Evolutionary conservation across 2,888 invertebrate species (phyloP).

Genomic region (Epinotia bilunana): DNA sequence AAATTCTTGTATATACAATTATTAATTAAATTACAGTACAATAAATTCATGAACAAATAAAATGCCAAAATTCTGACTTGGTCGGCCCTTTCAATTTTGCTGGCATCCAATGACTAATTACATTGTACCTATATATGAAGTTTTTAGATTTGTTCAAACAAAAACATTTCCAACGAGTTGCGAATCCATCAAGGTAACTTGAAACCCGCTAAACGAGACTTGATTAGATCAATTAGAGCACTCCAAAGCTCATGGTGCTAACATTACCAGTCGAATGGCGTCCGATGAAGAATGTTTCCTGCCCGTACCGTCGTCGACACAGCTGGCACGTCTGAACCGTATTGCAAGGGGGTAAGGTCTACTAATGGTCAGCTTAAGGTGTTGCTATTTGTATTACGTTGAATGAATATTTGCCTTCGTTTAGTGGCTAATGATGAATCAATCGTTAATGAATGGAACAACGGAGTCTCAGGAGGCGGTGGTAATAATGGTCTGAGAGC

Average conservation of each 20-base stretch:
- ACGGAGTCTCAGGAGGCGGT: slow-evolving; percentile 28
- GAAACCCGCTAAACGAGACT: not conserved
- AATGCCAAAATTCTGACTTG: too few species aligned
- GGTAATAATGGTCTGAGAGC: slow-evolving; percentile 17
- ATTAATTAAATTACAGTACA: too few species aligned
- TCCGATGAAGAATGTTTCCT: slow-evolving; percentile 26
- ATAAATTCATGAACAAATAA: too few species aligned
- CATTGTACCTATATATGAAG: not conserved
- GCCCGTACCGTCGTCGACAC: not conserved
- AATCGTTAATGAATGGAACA: slow-evolving; percentile 36
- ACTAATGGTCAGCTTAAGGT: not conserved
- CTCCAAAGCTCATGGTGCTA: not conserved
- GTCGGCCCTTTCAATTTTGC: not conserved
- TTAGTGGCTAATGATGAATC: slow-evolving; percentile 23
- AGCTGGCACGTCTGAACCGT: not conserved
- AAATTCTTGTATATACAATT: too few species aligned
- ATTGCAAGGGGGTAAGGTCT: not conserved
- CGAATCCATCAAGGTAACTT: not conserved
- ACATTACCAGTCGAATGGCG: not conserved
- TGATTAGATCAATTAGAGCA: slow-evolving; percentile 11
- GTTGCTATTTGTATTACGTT: not conserved
- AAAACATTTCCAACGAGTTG: not conserved
- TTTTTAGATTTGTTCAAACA: not conserved
- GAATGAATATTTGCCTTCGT: slow-evolving; percentile 29
- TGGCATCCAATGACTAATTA: not conserved